Conservation (phyloP, 1,140 invertebrate species). For the Drosophila dunni region DNA sequence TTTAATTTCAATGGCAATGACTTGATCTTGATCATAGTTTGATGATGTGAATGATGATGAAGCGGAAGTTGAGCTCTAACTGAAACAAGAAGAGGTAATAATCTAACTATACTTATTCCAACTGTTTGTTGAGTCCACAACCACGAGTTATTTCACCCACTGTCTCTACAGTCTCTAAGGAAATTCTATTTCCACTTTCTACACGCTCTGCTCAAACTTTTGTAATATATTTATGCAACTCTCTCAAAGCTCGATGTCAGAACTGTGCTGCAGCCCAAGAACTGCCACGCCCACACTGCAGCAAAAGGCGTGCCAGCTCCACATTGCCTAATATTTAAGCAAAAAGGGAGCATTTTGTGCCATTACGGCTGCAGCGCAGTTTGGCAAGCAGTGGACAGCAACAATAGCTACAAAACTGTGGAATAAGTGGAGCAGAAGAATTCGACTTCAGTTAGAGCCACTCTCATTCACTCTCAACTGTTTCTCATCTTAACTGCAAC, state of each 20-base stretch:
- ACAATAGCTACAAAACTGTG: conserved; percentile 1
- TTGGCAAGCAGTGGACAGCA: conserved; percentile 35
- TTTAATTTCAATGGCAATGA: conserved; percentile 26
- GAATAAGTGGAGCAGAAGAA: neutral
- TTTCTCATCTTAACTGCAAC: conserved; percentile 17
- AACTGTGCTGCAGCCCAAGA: conserved; percentile 53
- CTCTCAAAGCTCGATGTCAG: conserved; percentile 23
- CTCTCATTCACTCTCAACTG: conserved; percentile 35
- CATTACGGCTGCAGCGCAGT: conserved; percentile 52
- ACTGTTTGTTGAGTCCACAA: neutral
- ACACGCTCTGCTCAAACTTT: conserved; percentile 54
- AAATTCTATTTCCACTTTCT: conserved; percentile 11
- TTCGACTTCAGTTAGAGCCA: conserved; percentile 22
- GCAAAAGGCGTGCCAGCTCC: conserved; percentile 37
- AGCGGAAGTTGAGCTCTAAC: conserved; percentile 30
- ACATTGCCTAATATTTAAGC: conserved; percentile 46
- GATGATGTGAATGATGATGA: conserved; percentile 25
- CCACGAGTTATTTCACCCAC: conserved; percentile 9
- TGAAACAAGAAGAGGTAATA: conserved; percentile 20
- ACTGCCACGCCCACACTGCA: conserved; percentile 50
- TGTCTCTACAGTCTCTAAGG: conserved; percentile 11
- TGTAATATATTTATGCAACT: conserved; percentile 74
- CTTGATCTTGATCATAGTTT: conserved; percentile 45
- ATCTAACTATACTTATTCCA: neutral
- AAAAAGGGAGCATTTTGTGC: conserved; percentile 58